Percentiles rank a stretch among this genome's conserved stretches.
Evolutionary conservation across 2,888 invertebrate species (phyloP).

Genomic region (Celastrina argiolus): DNA sequence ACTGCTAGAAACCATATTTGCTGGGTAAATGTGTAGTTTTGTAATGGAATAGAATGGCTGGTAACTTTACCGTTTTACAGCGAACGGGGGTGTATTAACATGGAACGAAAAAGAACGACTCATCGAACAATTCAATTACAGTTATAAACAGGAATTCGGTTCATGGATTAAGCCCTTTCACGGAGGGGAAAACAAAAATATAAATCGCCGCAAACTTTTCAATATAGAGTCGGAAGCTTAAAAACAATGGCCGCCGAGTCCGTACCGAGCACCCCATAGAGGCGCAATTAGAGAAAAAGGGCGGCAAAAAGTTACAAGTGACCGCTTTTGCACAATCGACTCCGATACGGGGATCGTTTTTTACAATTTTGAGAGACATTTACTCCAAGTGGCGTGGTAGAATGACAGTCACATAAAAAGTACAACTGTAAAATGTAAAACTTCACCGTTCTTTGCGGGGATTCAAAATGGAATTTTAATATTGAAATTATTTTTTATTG

Average conservation of each 20-base stretch:
- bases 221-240: conserved; percentile 26
- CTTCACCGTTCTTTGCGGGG: conserved; percentile 13
- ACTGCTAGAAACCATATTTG: neutral
- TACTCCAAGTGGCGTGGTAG: conserved; percentile 20
- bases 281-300: conserved; percentile 57
- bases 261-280: conserved; percentile 46
- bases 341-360: conserved; percentile 39
- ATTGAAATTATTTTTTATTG: conserved; percentile 12
- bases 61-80: neutral
- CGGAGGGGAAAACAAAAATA: conserved; percentile 19
- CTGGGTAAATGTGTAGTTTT: neutral
- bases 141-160: conserved; percentile 20
- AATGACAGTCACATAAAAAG: conserved; percentile 18
- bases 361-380: conserved; percentile 32
- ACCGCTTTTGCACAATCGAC: conserved; percentile 48
- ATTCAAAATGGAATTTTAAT: conserved; percentile 30
- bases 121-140: conserved; percentile 21
- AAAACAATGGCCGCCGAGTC: conserved; percentile 40
- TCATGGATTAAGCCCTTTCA: conserved; percentile 19
- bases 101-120: conserved; percentile 1
- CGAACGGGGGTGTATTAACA: neutral
- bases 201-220: conserved; percentile 24
- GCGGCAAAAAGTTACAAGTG: conserved; percentile 43
- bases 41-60: neutral
- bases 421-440: conserved; percentile 8